Evolutionary conservation across 2,113 vertebrate species (phyloP).

Genomic region (Haemorhous mexicanus): DNA sequence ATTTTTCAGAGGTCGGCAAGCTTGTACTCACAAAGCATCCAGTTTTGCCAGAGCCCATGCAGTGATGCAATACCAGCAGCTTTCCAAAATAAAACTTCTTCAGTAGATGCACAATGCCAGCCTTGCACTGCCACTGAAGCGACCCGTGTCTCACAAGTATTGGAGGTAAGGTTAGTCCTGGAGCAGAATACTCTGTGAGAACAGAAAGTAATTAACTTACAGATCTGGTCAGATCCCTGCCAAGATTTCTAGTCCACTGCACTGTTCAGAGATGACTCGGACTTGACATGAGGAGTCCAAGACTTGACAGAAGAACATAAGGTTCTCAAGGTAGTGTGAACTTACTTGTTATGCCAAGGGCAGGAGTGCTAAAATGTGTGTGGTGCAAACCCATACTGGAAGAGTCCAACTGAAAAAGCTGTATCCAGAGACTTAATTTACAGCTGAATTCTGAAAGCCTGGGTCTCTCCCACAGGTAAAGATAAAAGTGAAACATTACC

Average conservation of each 20-base stretch:
- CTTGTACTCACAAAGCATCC: not conserved
- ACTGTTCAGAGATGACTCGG: not conserved
- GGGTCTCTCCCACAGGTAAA: not conserved
- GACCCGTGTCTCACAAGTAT: rapidly evolving
- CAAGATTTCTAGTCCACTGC: not conserved
- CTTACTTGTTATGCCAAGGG: not conserved
- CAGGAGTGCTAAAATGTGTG: not conserved
- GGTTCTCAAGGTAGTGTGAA: not conserved
- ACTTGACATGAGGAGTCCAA: not conserved
- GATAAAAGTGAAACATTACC: not conserved
- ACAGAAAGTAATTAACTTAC: not conserved
- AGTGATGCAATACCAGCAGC: not conserved
- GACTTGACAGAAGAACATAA: not conserved
- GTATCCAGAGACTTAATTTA: not conserved
- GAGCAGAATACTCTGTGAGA: not conserved
- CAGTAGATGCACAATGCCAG: rapidly evolving
- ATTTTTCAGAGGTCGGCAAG: not conserved
- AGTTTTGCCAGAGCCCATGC: not conserved
- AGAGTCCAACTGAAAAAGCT: not conserved
- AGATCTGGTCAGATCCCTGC: not conserved
- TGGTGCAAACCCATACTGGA: not conserved
- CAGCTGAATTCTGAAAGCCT: not conserved
- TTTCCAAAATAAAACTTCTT: not conserved
- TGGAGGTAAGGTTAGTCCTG: not conserved
- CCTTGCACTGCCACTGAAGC: not conserved